A percentile compares a stretch with the other conserved stretches of the same genome.
phyloP scores from a whole-genome alignment of 2,888 invertebrate genomes.

The Stenoptilia bipunctidactyla region DNA sequence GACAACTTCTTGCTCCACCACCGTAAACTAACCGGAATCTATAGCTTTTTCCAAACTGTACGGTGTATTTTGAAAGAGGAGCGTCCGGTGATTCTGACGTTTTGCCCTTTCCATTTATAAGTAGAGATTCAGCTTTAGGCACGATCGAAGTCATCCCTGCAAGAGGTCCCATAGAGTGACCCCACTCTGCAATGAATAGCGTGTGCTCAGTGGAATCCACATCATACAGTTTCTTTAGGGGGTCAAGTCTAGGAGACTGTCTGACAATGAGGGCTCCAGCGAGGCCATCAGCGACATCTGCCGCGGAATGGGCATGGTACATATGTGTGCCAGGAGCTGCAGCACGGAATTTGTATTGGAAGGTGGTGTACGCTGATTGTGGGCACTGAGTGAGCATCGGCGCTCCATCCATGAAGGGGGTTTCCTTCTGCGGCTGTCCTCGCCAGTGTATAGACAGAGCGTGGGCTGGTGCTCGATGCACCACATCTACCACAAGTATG shows the following conservation, averaged over 20 bases:
- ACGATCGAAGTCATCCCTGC: constrained; percentile 49
- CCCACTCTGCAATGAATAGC: constrained; percentile 79
- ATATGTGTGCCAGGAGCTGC: constrained; percentile 79
- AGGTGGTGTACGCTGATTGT: constrained; percentile 79
- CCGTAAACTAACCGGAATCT: constrained; percentile 77
- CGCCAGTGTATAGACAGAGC: constrained; percentile 85
- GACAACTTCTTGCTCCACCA: constrained; percentile 77
- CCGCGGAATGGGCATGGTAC: constrained; percentile 80
- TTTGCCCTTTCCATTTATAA: constrained; percentile 75
- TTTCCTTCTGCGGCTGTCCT: constrained; percentile 77
- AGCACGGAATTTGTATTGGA: constrained; percentile 83
- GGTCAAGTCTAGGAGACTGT: constrained; percentile 73
- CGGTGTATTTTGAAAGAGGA: constrained; percentile 57
- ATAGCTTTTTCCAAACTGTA: constrained; percentile 72
- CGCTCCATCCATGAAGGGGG: constrained; percentile 85
- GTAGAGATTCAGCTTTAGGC: constrained; percentile 61
- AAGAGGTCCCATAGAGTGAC: constrained; percentile 65
- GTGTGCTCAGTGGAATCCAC: constrained; percentile 78
- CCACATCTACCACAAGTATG: constrained; percentile 80
- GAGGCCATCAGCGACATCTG: constrained; percentile 77
- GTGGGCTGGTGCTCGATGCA: constrained; percentile 79
- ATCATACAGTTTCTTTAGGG: constrained; percentile 75
- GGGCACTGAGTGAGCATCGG: constrained; percentile 84
- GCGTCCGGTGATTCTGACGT: constrained; percentile 48
- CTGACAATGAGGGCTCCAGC: constrained; percentile 80